A percentile compares a stretch with the other conserved stretches of the same genome.
These are phyloP conservation scores for Netelia fuscicornis DNA, from an alignment of 2,888 invertebrate genomes.

Conservation along the genomic window DNA sequence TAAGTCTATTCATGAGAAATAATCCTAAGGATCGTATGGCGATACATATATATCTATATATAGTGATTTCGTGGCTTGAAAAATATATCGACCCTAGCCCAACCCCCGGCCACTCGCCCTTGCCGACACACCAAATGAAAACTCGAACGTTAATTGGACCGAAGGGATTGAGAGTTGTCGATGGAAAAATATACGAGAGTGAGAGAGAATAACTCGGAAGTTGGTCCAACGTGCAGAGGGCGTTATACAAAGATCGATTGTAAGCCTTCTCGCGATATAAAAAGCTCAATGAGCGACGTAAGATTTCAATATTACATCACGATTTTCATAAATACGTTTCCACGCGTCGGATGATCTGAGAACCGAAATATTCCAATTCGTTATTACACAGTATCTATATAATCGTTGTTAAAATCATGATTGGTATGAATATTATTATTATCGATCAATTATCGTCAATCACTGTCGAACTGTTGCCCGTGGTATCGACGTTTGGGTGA, in stretches of 20 bases:
- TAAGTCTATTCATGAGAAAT: slow-evolving; percentile 26
- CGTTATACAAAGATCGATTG: slow-evolving; percentile 45
- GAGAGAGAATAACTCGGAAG: slow-evolving; percentile 20
- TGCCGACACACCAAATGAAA: slow-evolving; percentile 14
- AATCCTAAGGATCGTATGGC: slow-evolving; percentile 41
- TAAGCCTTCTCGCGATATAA: slow-evolving; percentile 44
- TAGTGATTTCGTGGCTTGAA: slow-evolving; percentile 10
- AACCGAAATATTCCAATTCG: no score
- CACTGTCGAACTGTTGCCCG: no score
- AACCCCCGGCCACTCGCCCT: no score
- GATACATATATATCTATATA: slow-evolving; percentile 8
- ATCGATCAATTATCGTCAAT: no score
- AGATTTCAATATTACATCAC: slow-evolving; percentile 59
- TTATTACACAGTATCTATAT: no score
- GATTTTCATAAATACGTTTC: slow-evolving; percentile 13
- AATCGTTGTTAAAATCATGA: no score
- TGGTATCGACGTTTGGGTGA: no score
- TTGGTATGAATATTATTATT: no score
- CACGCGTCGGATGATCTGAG: neutral
- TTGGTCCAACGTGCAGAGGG: neutral
- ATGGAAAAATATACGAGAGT: neutral
- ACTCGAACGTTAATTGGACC: slow-evolving; percentile 50
- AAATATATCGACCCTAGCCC: neutral
- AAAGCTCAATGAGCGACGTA: slow-evolving; percentile 34
- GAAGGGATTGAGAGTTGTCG: slow-evolving; percentile 22